These are phyloP conservation scores for Myiagra hebetior DNA, from an alignment of 2,113 vertebrate genomes.

Conservation along the genomic window DNA sequence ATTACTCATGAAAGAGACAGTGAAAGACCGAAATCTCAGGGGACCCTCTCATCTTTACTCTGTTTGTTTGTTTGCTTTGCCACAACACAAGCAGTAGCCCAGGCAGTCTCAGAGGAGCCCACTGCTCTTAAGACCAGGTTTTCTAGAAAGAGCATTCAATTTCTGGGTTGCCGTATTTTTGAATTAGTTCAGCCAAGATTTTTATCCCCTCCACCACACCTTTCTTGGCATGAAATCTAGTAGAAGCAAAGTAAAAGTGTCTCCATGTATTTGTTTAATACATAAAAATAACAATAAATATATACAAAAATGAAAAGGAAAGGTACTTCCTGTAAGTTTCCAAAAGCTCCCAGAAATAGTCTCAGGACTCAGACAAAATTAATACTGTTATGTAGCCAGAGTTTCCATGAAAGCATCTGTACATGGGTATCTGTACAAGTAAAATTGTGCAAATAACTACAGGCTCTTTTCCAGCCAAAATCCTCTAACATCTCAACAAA, in stretches of 20 bases:
- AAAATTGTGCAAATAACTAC: slow-evolving; percentile 63
- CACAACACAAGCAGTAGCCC: slow-evolving; percentile 31
- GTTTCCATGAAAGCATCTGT: slow-evolving; percentile 67
- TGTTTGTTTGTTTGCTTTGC: slow-evolving; percentile 71
- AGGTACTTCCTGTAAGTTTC: slow-evolving; percentile 62
- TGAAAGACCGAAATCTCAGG: slow-evolving; percentile 54
- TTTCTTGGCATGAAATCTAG: not conserved
- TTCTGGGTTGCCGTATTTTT: slow-evolving; percentile 17
- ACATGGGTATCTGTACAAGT: slow-evolving; percentile 52
- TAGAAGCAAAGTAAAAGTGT: not conserved
- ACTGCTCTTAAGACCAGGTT: slow-evolving; percentile 1
- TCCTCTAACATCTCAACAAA: not conserved
- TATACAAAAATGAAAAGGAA: slow-evolving; percentile 55
- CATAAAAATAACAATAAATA: slow-evolving; percentile 54
- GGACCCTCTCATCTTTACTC: slow-evolving; percentile 62
- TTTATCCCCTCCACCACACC: not conserved
- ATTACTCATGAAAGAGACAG: slow-evolving; percentile 70
- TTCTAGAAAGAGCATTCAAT: slow-evolving; percentile 62
- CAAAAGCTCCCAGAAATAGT: slow-evolving; percentile 68
- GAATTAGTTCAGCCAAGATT: not conserved
- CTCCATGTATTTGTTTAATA: not conserved
- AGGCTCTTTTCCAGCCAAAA: slow-evolving; percentile 16
- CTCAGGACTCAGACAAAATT: slow-evolving; percentile 56
- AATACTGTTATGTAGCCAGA: slow-evolving; percentile 54
- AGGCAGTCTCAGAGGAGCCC: slow-evolving; percentile 1